These are phyloP conservation scores for Anadara kagoshimensis DNA, from an alignment of 1,140 invertebrate genomes.

Conservation along the genomic window DNA sequence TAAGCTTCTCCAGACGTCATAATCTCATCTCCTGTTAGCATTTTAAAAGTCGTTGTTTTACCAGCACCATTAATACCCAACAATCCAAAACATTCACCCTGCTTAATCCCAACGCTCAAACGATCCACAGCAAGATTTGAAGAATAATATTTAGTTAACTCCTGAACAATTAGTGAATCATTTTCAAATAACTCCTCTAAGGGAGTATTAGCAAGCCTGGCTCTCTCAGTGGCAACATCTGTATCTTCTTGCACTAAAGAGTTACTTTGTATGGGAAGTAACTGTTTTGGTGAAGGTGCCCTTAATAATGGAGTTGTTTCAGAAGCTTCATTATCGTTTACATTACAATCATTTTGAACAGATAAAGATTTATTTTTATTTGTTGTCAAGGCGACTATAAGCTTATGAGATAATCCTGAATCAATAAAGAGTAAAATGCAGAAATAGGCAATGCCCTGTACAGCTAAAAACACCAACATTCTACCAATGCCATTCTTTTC, in stretches of 20 bases:
- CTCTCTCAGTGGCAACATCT: conserved; percentile 55
- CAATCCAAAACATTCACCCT: conserved; percentile 90
- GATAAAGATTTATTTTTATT: not conserved
- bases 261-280: not conserved
- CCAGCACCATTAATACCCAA: conserved; percentile 91
- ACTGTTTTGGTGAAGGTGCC: not conserved
- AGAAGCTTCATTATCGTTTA: not conserved
- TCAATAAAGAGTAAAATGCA: conserved; percentile 76
- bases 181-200: conserved; percentile 13
- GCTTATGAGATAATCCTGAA: conserved; percentile 54
- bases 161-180: conserved; percentile 54
- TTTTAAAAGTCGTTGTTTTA: conserved; percentile 91
- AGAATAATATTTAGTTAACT: conserved; percentile 77
- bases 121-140: conserved; percentile 80
- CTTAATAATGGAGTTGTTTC: conserved; percentile 15
- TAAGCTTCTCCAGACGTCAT: conserved; percentile 67
- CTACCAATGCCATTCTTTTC: conserved; percentile 76
- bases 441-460: conserved; percentile 77
- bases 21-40: conserved; percentile 81
- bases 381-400: conserved; percentile 34
- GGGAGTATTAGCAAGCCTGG: conserved; percentile 37
- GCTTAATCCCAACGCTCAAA: conserved; percentile 65
- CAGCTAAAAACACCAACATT: conserved; percentile 75
- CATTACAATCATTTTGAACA: not conserved
- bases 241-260: conserved; percentile 54